Conservation (phyloP, 1,140 invertebrate genomes). For the Samia ricini region DNA sequence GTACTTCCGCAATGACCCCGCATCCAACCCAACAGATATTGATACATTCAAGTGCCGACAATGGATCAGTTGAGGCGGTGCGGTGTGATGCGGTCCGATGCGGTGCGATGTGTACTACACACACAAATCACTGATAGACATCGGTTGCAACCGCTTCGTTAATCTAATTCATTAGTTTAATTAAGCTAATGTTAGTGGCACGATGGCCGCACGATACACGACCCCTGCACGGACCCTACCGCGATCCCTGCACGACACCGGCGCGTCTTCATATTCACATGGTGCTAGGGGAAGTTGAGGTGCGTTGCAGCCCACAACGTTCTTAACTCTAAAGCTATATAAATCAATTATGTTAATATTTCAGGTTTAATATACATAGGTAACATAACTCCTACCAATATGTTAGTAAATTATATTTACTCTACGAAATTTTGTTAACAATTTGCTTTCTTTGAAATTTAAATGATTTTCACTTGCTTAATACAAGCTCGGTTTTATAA, state of each 20-base stretch:
- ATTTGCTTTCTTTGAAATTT: too few relatives aligned
- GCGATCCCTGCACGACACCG: neutral
- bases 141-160: constrained; percentile 12
- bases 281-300: neutral
- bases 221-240: constrained; percentile 7
- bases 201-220: constrained; percentile 21
- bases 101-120: neutral
- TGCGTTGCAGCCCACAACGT: too few relatives aligned
- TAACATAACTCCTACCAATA: too few relatives aligned
- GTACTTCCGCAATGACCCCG: neutral
- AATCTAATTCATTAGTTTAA: constrained; percentile 43
- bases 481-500: too few relatives aligned
- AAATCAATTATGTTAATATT: too few relatives aligned
- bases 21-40: constrained; percentile 22
- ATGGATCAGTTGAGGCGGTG: constrained; percentile 4
- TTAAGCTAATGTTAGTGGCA: constrained; percentile 34
- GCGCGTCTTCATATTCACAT: neutral
- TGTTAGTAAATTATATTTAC: too few relatives aligned
- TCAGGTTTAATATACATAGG: too few relatives aligned
- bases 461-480: too few relatives aligned
- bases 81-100: constrained; percentile 4
- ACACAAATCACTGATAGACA: constrained; percentile 16
- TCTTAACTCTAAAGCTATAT: too few relatives aligned
- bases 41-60: constrained; percentile 12
- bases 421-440: too few relatives aligned